These are phyloP conservation scores for Alectura lathami DNA, from an alignment of 2,113 vertebrate species.

Conservation along the genomic window DNA sequence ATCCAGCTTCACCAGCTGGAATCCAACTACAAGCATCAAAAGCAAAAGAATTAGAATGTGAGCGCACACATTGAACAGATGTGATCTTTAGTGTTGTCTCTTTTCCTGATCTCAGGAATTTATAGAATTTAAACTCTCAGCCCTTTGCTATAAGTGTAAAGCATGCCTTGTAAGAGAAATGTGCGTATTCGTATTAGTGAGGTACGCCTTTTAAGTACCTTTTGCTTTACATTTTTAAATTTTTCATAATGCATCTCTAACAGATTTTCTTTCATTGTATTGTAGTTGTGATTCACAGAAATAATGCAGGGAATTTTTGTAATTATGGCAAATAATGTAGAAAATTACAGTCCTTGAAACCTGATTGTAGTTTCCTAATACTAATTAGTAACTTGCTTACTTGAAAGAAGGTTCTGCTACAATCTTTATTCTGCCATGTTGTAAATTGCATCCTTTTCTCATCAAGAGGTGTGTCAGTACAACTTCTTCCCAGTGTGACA, in stretches of 20 bases:
- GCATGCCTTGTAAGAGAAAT: neutral
- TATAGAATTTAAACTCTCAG: neutral
- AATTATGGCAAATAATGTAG: neutral
- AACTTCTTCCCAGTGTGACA: neutral
- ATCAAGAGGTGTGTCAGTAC: neutral
- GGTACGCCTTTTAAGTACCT: neutral
- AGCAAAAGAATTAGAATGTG: neutral
- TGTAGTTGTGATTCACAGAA: neutral
- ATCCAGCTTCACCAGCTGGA: neutral
- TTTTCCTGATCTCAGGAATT: neutral
- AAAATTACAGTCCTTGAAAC: neutral
- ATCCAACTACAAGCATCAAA: neutral
- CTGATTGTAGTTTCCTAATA: neutral
- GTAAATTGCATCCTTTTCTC: neutral
- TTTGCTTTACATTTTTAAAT: neutral
- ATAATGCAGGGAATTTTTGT: neutral
- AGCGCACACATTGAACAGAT: neutral
- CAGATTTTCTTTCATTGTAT: neutral
- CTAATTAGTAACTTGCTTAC: neutral
- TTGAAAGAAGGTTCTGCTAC: neutral
- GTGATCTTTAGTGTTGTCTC: neutral
- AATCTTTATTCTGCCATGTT: neutral
- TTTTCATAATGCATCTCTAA: neutral
- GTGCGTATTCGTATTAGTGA: fast-evolving
- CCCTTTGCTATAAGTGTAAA: neutral